Conservation (phyloP, 30 jellyfish, hydroid and myxozoan genomes). For the Sanderia malayensis region DNA sequence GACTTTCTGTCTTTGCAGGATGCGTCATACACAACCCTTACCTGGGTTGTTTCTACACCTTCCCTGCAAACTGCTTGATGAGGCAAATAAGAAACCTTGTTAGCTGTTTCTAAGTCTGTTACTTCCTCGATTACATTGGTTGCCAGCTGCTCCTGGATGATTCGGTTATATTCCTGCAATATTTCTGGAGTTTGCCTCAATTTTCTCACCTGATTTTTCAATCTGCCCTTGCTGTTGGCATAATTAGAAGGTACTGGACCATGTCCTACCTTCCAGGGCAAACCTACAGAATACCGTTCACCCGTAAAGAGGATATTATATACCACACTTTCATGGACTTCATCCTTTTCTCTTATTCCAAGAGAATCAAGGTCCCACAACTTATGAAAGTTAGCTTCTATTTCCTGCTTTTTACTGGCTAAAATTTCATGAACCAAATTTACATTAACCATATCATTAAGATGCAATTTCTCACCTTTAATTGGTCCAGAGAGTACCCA, state of each 20-base stretch:
- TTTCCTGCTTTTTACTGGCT: background rate
- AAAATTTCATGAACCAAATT: background rate
- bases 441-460: constrained; percentile 6
- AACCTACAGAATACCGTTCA: constrained; percentile 39
- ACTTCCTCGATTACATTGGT: constrained; percentile 26
- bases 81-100: constrained; percentile 24
- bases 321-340: constrained; percentile 32
- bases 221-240: constrained; percentile 1
- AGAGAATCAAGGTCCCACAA: constrained; percentile 57
- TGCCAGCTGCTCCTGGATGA: constrained; percentile 14
- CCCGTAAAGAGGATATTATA: constrained; percentile 45
- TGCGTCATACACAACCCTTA: constrained; percentile 41
- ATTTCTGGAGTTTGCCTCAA: constrained; percentile 28
- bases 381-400: constrained; percentile 10
- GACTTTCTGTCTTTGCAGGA: background rate
- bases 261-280: constrained; percentile 69
- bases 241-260: constrained; percentile 31
- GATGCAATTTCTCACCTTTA: constrained; percentile 9
- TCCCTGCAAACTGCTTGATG: constrained; percentile 48
- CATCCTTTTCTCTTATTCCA: constrained; percentile 43
- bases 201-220: constrained; percentile 21
- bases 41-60: constrained; percentile 36
- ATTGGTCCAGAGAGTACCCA: constrained; percentile 20
- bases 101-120: constrained; percentile 14
- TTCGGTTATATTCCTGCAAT: constrained; percentile 16